Percentiles rank a stretch among this genome's conserved stretches.
These are phyloP conservation scores for Chamaetylas fuelleborni DNA, from an alignment of 2,113 vertebrate genomes.

Conservation along the genomic window DNA sequence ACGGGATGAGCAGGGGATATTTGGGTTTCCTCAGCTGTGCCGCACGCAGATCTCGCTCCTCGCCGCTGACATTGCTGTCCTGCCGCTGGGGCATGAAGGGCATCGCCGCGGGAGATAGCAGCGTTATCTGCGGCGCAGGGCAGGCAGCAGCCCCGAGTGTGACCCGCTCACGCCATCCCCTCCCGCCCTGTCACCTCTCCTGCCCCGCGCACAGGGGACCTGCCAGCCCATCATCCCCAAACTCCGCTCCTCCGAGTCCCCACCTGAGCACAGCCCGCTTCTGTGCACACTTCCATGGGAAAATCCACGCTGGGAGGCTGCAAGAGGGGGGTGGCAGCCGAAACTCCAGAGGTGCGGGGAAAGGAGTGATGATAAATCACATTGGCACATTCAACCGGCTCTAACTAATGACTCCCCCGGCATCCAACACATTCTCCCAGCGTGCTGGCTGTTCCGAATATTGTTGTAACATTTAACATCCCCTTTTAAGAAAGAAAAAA, in stretches of 20 bases:
- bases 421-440: background rate
- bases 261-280: fast-evolving
- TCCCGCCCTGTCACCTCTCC: background rate
- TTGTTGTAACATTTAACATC: background rate
- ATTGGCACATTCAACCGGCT: background rate
- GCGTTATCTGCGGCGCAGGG: background rate
- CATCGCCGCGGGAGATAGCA: background rate
- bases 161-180: background rate
- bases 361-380: constrained; percentile 1
- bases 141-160: background rate
- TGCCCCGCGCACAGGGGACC: background rate
- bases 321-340: background rate
- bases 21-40: background rate
- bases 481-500: background rate
- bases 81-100: constrained; percentile 44
- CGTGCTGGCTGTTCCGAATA: background rate
- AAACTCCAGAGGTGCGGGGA: background rate
- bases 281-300: fast-evolving
- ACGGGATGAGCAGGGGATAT: fast-evolving
- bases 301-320: background rate
- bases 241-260: background rate
- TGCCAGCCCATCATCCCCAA: fast-evolving
- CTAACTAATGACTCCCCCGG: background rate
- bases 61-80: background rate
- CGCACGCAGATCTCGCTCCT: background rate